phyloP scores from a whole-genome alignment of 2,888 invertebrate genomes.

The Drosophila suboccidentalis region DNA sequence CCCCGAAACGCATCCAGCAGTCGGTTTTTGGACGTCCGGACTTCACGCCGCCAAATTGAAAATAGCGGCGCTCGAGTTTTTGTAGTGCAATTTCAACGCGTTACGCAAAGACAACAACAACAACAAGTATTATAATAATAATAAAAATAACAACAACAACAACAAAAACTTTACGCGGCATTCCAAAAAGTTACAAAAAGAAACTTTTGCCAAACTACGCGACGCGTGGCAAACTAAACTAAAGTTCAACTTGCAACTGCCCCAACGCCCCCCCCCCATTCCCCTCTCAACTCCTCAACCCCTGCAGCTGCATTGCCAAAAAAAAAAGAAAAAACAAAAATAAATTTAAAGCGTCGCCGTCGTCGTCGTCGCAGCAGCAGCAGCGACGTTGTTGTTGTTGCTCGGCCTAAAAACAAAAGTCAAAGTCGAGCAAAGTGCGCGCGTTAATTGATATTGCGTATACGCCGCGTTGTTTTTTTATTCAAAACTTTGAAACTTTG shows the following conservation, averaged over 20 bases:
- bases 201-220: conserved; percentile 63
- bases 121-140: conserved; percentile 19
- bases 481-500: neutral
- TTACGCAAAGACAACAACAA: conserved; percentile 18
- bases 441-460: conserved; percentile 70
- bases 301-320: conserved; percentile 20
- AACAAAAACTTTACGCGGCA: conserved; percentile 54
- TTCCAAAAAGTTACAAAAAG: conserved; percentile 51
- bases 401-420: conserved; percentile 47
- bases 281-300: neutral
- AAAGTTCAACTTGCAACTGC: conserved; percentile 36
- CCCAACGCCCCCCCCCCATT: too few species aligned
- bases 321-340: conserved; percentile 5
- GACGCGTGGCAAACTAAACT: conserved; percentile 49
- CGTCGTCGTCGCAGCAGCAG: conserved; percentile 14
- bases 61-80: conserved; percentile 56
- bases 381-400: conserved; percentile 2
- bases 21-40: conserved; percentile 81
- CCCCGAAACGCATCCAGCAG: conserved; percentile 81
- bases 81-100: conserved; percentile 58
- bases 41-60: conserved; percentile 76
- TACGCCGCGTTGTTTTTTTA: conserved; percentile 44
- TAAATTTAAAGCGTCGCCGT: conserved; percentile 46
- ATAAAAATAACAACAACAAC: conserved; percentile 25
- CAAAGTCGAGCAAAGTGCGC: conserved; percentile 65